Base-by-base conservation (phyloP, 2,888 invertebrate genomes). In the Idaea straminata region DNA sequence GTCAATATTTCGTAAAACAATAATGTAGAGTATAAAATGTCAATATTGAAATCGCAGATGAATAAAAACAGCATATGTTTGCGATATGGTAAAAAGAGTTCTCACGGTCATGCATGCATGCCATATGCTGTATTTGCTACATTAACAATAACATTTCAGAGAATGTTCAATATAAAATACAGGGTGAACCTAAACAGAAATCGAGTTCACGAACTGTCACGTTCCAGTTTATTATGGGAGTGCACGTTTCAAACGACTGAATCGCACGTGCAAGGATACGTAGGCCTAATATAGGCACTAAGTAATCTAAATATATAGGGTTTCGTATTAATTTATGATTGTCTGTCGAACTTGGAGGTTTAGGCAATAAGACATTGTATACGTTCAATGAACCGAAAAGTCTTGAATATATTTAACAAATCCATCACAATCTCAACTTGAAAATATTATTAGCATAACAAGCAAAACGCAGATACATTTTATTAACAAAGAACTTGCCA, bases 241-340 rank as follows among this genome's bases (percentile, higher is more conserved):
- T 70, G 69, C 73, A 75, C 74, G 74, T 75, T 74, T 67, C 61
- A 63, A 61, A 64, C 70, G 66, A 68, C 72, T 66, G 71, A 73
- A 66, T 66, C 65, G 73, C 80, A 83, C 82, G 84, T 83, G 81
- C 76, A 69, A 65, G 72, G 73, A 72, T 72, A 72, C 70, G 69
- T 75, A 65, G 68, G 76, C 67, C 74, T 76, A 78, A 79, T 74
- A 69, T 59, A 72, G 71, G 69, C 71, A 70, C 72, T 70, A 69
- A 71, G 71, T 70, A 78, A 79, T 81, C 78, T 77, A 80, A 83
- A 83, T 82, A 47, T 13, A 47, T 47, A 47, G 5, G 38, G 38
- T 47, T 47, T 47, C 47, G 10, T 47, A 47, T 47, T 47, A 74
- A 74, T 74, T 72, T 65, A 65, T 69, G 69, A 75, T 78, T 76